Evolutionary conservation across 2,888 invertebrate species (phyloP), one percentile per base, ranked within the genome.

Genomic region (Sceliomorpha sp.): DNA sequence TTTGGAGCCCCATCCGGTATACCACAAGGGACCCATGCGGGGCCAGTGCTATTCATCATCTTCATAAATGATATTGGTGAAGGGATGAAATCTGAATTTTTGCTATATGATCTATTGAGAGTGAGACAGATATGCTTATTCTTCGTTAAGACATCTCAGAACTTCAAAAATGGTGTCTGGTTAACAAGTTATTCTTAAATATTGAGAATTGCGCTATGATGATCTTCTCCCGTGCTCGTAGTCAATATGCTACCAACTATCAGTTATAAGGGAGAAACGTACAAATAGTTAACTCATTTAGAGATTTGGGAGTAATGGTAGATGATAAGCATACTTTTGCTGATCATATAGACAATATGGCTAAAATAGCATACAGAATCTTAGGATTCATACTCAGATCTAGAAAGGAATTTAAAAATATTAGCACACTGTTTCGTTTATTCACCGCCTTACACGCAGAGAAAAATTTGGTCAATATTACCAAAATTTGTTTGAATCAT

Each of bases 61-160:
- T 40, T 40, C 12, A 40, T 40, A 8, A 26, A 40, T 26, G 40
- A 40, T 17, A 40, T 42, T 7, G 42, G 45, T 3, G 32, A 45
- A 8, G 32, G 20, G 12, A 6, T 32, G 8, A 31, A 12, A 17
- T 45, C 45, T 20, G 32, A 45, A 7, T 45, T 32, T 14, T 15
- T 32, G 10, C 15, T 32, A 12, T 45, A 32, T 7, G 45, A n/a
- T n/a, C n/a, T n/a, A n/a, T n/a, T n/a, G n/a, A n/a, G n/a, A n/a
- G n/a, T n/a, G n/a, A n/a, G n/a, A n/a, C n/a, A n/a, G 20, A 37
- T 13, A 3, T 37, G n/a, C 9, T 1, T 17, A 37, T 17, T 17
- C 37, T 20, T 37, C 17, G 20, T n/a, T 9, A 37, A 8, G 37
- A 37, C 20, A 37, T 37, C 20, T 17, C n/a, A n/a, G 37, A 37